These are phyloP conservation scores for Cossypha polioptera DNA, from an alignment of 2,797 vertebrate species.

Conservation along the genomic window DNA sequence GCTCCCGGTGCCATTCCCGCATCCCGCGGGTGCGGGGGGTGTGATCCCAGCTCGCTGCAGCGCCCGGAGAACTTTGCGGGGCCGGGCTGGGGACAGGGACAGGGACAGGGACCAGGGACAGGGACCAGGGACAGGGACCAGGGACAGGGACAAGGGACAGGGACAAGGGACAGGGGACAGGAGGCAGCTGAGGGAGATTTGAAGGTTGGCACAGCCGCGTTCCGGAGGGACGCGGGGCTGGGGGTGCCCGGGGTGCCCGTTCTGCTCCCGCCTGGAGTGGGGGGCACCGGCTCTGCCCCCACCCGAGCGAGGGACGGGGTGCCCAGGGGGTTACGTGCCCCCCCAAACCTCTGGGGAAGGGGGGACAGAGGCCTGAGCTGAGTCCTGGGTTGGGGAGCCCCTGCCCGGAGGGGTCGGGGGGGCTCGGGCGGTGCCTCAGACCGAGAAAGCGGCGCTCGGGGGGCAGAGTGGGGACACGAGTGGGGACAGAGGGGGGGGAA, in stretches of 20 bases:
- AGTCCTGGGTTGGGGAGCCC: not conserved
- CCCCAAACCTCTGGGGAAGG: not conserved
- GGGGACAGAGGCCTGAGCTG: not conserved
- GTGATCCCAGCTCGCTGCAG: not conserved
- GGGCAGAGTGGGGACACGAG: not conserved
- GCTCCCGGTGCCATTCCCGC: not conserved
- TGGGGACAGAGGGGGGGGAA: not conserved
- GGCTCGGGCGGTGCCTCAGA: not conserved
- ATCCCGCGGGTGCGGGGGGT: not conserved
- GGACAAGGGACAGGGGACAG: not conserved
- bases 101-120: too few species aligned
- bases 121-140: not conserved
- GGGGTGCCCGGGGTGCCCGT: not conserved
- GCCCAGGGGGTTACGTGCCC: too few species aligned
- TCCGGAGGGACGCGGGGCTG: not conserved
- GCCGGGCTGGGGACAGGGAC: not conserved
- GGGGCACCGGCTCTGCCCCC: not conserved
- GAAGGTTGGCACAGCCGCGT: not conserved
- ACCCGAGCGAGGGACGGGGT: too few species aligned
- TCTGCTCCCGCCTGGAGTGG: not conserved
- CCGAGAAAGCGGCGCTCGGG: not conserved
- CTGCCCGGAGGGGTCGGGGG: not conserved
- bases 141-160: not conserved
- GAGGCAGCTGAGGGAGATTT: not conserved
- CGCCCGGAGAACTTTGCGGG: not conserved